phyloP scores from a whole-genome alignment of 2,888 invertebrate genomes.

The Mamestra brassicae region DNA sequence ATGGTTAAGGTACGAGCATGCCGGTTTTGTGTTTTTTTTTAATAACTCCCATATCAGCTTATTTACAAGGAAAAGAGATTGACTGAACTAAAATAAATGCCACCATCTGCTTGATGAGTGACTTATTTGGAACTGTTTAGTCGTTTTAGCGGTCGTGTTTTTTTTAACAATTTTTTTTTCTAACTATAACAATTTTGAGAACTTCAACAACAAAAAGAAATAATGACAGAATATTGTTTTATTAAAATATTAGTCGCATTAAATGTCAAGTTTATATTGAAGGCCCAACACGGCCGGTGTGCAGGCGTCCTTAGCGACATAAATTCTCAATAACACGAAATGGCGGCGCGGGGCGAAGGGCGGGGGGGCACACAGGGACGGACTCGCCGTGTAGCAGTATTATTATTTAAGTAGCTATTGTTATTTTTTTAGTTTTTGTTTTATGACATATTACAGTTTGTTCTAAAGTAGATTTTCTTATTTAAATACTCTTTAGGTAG shows the following conservation, averaged over 20 bases:
- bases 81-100: no score
- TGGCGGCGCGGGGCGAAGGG: slow-evolving; percentile 82
- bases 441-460: not conserved
- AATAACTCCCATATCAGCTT: not conserved
- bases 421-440: not conserved
- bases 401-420: slow-evolving; percentile 57
- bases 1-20: not conserved
- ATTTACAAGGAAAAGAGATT: not conserved
- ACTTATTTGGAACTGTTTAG: no score
- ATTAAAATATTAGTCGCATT: not conserved
- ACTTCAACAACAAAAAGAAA: not conserved
- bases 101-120: no score
- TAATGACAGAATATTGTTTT: not conserved
- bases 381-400: slow-evolving; percentile 53
- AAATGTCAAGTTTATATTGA: not conserved
- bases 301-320: slow-evolving; percentile 84
- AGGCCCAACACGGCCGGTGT: slow-evolving; percentile 68
- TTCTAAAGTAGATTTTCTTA: not conserved
- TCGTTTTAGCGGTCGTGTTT: not conserved
- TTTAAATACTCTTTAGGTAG: not conserved
- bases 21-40: not conserved
- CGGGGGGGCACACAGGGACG: slow-evolving; percentile 73
- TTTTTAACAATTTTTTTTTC: not conserved
- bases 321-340: slow-evolving; percentile 91
- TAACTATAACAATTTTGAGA: not conserved